These are phyloP conservation scores for Notarius lentiginosus DNA, from an alignment of 2,113 vertebrate species.

Conservation along the genomic window DNA sequence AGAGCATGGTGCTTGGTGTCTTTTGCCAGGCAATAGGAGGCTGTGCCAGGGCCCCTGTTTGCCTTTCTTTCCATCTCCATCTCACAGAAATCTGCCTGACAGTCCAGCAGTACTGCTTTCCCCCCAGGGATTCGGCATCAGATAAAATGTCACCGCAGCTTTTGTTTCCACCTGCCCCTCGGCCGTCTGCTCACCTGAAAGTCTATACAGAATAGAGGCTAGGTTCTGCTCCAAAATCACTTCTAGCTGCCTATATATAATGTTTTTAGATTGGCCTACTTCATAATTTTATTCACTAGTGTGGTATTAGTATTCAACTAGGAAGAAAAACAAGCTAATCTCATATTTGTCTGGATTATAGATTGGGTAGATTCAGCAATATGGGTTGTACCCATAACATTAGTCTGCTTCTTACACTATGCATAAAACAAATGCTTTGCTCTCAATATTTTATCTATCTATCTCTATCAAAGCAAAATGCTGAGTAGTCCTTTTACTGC, in stretches of 20 bases:
- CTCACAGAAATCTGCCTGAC: slow-evolving; percentile 71
- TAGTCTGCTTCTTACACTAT: not conserved
- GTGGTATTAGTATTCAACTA: not conserved
- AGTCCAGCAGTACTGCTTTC: slow-evolving; percentile 66
- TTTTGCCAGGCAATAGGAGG: slow-evolving; percentile 62
- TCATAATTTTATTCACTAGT: not conserved
- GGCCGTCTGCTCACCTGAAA: slow-evolving; percentile 64
- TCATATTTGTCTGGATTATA: not conserved
- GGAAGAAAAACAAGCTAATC: slow-evolving; percentile 10
- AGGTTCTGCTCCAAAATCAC: not conserved
- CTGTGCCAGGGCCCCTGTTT: slow-evolving; percentile 69
- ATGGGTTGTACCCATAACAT: not conserved
- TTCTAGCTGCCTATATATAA: not conserved
- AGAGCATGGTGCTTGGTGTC: slow-evolving; percentile 58
- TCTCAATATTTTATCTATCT: not conserved
- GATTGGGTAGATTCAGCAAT: not conserved
- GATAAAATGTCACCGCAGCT: slow-evolving; percentile 73
- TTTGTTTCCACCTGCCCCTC: slow-evolving; percentile 67
- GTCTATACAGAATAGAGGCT: slow-evolving; percentile 41
- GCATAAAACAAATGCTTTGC: not conserved
- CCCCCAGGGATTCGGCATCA: slow-evolving; percentile 70
- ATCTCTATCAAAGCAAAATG: slow-evolving; percentile 49
- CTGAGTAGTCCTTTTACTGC: slow-evolving; percentile 56
- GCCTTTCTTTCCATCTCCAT: slow-evolving; percentile 63
- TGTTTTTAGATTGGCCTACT: not conserved